Conservation (phyloP, 2,888 invertebrate species). For the Pteria penguin region DNA sequence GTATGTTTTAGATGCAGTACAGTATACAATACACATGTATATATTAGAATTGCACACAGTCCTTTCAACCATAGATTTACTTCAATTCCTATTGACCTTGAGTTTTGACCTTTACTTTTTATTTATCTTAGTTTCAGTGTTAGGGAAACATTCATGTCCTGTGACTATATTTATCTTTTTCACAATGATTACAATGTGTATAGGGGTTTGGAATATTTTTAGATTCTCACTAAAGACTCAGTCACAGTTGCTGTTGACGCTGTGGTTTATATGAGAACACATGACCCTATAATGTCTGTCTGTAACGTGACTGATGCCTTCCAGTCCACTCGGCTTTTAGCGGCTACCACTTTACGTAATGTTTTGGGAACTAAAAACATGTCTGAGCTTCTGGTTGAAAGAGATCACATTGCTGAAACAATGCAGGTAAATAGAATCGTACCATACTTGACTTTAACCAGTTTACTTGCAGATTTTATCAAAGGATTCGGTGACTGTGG, state of each 20-base stretch:
- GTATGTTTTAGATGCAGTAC: too few relatives aligned
- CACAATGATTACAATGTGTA: too few relatives aligned
- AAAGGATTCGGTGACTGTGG: conserved; percentile 77
- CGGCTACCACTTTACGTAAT: conserved; percentile 84
- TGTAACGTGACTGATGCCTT: conserved; percentile 99
- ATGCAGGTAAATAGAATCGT: too few relatives aligned
- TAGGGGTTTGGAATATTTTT: conserved; percentile 53
- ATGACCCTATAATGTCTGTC: conserved; percentile 97
- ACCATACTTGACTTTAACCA: too few relatives aligned
- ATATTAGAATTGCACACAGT: too few relatives aligned
- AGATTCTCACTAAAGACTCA: conserved; percentile 97
- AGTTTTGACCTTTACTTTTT: too few relatives aligned
- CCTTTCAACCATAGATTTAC: too few relatives aligned
- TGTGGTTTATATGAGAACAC: conserved; percentile 84
- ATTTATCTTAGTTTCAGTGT: too few relatives aligned
- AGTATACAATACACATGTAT: too few relatives aligned
- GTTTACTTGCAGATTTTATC: conserved; percentile 75
- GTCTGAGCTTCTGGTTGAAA: conserved; percentile 96
- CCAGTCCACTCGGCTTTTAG: conserved; percentile 93
- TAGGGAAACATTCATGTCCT: too few relatives aligned
- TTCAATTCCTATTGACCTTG: too few relatives aligned
- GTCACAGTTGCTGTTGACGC: conserved; percentile 99
- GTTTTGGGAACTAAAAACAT: conserved; percentile 97
- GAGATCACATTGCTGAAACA: conserved; percentile 94
- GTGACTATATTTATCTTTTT: too few relatives aligned